Base-by-base conservation (phyloP, 1,140 invertebrate species). In the Philotrypesis tridentata region DNA sequence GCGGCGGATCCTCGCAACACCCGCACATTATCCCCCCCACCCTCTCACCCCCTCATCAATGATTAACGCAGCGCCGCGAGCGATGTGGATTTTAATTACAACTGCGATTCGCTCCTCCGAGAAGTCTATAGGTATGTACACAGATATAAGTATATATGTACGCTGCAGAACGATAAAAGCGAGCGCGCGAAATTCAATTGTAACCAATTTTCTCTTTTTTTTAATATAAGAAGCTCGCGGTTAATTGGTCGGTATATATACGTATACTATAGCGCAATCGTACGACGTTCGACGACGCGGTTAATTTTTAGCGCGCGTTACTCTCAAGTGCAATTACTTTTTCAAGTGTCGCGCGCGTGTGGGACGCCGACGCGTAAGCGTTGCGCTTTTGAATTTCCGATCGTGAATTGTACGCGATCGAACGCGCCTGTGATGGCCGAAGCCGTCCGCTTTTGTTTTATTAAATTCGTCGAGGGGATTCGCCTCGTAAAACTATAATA, bases 41-140 rank as follows among this genome's bases (percentile, higher is more conserved):
- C 8, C 9, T 31, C 27, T 11, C 7, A 3, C 27, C 27, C 1
- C 23, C 67, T 17, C 27, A 6, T 14, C 27, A 12, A 70, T 70
- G 67, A 70, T 70, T 70, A 70, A 70, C 31, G 31, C 67, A 37
- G 29, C 67, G 14, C 67, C 67, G 67, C 67, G 14, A 25, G 67
- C 25, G 29, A 21, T 27, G 12, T 25, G 27, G 67, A 37, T 70
- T 70, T 70, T 70, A 70, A 70, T 70, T 70, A 21, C 67, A 14
- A 5, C 61, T n/a, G 23, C 12, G 61, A 65, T 65, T 65, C 8
- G 61, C 25, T 25, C 61, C 7, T n/a, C n/a, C n/a, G n/a, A n/a
- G n/a, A n/a, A n/a, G n/a, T n/a, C n/a, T n/a, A n/a, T n/a, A n/a
- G n/a, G 17, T 55, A 0, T 55, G 40, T 14, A 43, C 17, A 43